Evolutionary conservation across 2,113 vertebrate genomes (phyloP), one percentile per base, ranked within the genome.

Genomic region (Bungarus multicinctus): DNA sequence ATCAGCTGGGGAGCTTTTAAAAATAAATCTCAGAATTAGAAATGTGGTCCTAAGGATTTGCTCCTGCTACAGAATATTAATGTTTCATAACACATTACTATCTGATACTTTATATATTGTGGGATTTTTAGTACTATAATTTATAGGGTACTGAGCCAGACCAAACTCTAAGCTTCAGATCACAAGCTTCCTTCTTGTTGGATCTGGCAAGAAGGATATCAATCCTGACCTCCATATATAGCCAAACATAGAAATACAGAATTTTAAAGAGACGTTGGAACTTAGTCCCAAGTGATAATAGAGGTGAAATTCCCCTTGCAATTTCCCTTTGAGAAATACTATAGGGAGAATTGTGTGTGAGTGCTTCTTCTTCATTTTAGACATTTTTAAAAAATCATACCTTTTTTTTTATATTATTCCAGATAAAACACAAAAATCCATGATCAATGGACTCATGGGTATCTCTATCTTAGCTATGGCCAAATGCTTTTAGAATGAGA

Each of bases 111-210:
- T 23, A 55, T 25, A 0, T n/a, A 89, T 6, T 8, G 45, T 57
- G 3, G 16, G 8, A 12, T 12, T 11, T n/a, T 14, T 16, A 85
- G 20, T 22, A 89, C 2, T 11, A 5, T 10, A 0, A 0, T 86
- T 93, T 87, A 11, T 5, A 0, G 0, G 9, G 3, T 9, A 5
- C 23, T 43, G 74, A 39, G 23, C 2, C 10, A 16, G 12, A 18
- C 50, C 30, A 87, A 64, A 34, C 1, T 7, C 8, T 0, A 0
- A 91, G 22, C 5, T 88, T 53, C 45, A 74, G 9, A 43, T 3
- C 0, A 50, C 4, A 11, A 2, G 16, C 7, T 9, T 27, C 91
- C 91, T 92, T 5, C 3, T 18, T 9, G 34, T 43, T 50, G 23
- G 85, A 39, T 34, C n/a, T 22, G 25, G 0, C 0, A 45, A 55